Conservation (phyloP, 2,888 invertebrate species). For the Aporophyla lueneburgensis region DNA sequence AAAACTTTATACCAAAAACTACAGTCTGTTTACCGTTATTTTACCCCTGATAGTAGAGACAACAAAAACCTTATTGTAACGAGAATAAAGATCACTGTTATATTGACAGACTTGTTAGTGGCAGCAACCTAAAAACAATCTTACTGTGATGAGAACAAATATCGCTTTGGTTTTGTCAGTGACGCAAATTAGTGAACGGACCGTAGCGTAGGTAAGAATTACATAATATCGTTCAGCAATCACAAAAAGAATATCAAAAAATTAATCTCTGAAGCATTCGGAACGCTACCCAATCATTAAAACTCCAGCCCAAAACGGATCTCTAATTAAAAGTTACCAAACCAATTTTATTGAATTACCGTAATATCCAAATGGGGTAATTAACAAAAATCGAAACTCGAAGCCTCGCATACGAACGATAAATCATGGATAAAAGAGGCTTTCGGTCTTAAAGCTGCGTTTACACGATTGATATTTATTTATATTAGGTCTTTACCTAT, state of each 20-base stretch:
- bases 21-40: no score
- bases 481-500: no score
- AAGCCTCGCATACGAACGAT: conserved; percentile 38
- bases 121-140: no score
- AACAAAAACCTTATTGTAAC: no score
- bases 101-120: no score
- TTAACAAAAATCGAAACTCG: conserved; percentile 64
- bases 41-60: no score
- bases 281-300: conserved; percentile 38
- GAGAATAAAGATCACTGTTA: no score
- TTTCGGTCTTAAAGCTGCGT: neutral
- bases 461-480: neutral
- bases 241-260: neutral
- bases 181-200: no score
- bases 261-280: conserved; percentile 33
- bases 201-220: no score
- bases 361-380: conserved; percentile 58
- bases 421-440: conserved; percentile 57
- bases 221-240: neutral
- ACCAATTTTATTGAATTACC: conserved; percentile 60
- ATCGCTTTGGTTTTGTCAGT: no score
- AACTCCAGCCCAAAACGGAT: conserved; percentile 35
- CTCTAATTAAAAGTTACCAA: conserved; percentile 63
- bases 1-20: no score
- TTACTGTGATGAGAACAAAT: no score